Evolutionary conservation across 1,140 invertebrate genomes (phyloP).

Genomic region (Saccostrea glomerata): DNA sequence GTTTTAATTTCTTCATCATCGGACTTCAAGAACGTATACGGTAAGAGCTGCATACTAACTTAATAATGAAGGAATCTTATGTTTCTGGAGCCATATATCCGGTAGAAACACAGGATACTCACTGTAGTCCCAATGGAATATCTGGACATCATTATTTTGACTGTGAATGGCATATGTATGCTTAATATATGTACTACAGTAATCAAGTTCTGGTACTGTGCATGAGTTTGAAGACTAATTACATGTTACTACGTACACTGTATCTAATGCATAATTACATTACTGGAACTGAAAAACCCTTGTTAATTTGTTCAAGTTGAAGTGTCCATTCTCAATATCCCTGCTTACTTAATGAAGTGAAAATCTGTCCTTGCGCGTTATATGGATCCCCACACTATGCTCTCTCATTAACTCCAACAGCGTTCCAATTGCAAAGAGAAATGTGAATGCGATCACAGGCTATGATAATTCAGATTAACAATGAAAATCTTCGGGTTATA

Average conservation of each 20-base stretch:
- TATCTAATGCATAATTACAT: neutral
- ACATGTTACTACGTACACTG: neutral
- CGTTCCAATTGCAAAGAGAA: neutral
- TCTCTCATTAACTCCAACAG: neutral
- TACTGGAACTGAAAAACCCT: neutral
- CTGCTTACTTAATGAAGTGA: constrained; percentile 5
- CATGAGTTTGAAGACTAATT: no score
- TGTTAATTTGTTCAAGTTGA: constrained; percentile 10
- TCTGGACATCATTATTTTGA: no score
- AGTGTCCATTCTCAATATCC: neutral
- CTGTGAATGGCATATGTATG: no score
- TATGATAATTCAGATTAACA: constrained; percentile 22
- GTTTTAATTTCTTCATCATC: no score
- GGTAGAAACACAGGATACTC: no score
- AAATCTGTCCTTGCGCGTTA: neutral
- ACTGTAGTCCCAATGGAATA: no score
- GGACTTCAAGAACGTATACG: no score
- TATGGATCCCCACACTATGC: neutral
- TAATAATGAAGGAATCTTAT: no score
- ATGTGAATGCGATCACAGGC: neutral
- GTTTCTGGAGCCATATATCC: no score
- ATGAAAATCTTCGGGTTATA: constrained; percentile 21
- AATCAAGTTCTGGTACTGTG: no score
- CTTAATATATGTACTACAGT: no score
- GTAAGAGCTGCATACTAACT: no score